These are phyloP conservation scores for Copsychus sechellarum DNA, from an alignment of 2,113 vertebrate genomes.

Conservation along the genomic window DNA sequence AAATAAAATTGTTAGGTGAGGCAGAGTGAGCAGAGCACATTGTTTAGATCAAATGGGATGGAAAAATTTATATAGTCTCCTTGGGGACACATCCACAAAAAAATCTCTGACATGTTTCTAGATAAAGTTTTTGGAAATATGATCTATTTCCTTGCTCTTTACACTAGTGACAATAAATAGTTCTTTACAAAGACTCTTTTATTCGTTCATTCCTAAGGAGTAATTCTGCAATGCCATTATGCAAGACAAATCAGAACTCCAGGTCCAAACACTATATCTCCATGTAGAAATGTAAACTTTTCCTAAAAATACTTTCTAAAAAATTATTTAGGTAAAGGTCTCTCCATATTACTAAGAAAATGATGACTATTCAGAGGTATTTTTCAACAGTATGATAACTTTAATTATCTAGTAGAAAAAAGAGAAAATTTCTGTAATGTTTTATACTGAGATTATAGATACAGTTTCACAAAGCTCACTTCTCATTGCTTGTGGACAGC, in stretches of 20 bases:
- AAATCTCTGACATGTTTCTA: fast-evolving
- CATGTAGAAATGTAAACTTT: background rate
- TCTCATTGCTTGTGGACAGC: background rate
- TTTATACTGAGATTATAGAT: background rate
- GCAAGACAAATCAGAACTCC: background rate
- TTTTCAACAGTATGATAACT: background rate
- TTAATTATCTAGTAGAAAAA: background rate
- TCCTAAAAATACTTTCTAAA: background rate
- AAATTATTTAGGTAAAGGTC: background rate
- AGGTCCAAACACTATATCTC: background rate
- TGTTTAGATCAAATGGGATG: background rate
- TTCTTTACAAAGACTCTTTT: background rate
- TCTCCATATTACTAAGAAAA: background rate
- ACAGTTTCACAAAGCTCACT: background rate
- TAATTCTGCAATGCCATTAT: background rate
- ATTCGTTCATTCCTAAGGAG: background rate
- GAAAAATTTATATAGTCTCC: background rate
- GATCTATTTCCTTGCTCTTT: background rate
- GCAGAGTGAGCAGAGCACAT: background rate
- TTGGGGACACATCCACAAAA: background rate
- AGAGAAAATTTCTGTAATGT: background rate
- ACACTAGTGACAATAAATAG: background rate
- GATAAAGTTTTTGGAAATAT: background rate
- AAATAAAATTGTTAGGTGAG: background rate
- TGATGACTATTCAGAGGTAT: background rate